Evolutionary conservation across 2,888 invertebrate genomes (phyloP), one percentile per base, ranked within the genome.

Genomic region (Lampropteryx suffumata): DNA sequence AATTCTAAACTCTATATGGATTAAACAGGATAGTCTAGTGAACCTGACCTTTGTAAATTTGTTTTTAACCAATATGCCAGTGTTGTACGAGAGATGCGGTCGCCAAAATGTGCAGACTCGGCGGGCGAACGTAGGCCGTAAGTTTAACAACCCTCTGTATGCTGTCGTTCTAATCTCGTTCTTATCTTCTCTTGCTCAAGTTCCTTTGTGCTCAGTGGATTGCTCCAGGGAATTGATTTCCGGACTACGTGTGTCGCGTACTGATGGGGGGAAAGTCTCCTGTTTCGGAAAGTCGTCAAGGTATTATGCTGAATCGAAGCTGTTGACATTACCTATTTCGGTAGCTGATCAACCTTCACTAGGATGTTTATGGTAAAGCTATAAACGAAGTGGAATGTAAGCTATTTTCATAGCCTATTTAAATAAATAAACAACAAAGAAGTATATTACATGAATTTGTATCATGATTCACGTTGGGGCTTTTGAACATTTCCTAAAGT

Each of bases 61-160:
- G 61, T 52, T 57, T 63, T 61, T 64, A 62, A 50, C 56, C 64
- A 71, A 57, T 50, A 88, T 88, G 88, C 87, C 87, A 60, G 87
- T 79, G 67, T 67, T 82, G 69, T 78, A 80, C 73, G 75, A 81
- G 75, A 79, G 74, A 81, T 77, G 82, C 71, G 73, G 73, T 71
- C 79, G 75, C 68, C 70, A 74, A 71, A 79, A 78, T 70, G 69
- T 76, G 72, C 80, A 73, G 69, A 71, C 77, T 66, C 78, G 79
- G 61, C 72, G 76, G 65, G 74, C 73, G 60, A 73, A 64, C 59
- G 73, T 79, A 74, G 79, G 79, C 79, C 73, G 87, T 87, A 88
- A 88, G 88, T 88, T 52, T 40, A 65, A 14, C 64, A 65, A 68
- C 68, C 65, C 68, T 61, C 61, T 68, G 63, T 70, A 62, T 64